Evolutionary conservation across 2,113 vertebrate species (phyloP).

Genomic region (Trematomus loennbergii): DNA sequence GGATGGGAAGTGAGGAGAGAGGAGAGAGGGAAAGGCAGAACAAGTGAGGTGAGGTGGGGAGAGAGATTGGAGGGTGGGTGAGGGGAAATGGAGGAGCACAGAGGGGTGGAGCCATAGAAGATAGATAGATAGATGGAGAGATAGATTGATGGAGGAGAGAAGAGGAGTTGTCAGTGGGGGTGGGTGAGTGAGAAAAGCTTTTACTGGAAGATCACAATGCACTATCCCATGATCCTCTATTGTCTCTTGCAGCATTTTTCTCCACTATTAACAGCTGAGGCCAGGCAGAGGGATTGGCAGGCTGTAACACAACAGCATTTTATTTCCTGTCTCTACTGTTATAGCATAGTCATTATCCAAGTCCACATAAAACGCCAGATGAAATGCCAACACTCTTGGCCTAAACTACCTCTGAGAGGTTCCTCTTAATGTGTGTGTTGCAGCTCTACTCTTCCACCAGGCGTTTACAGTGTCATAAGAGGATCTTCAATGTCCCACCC

Average conservation of each 20-base stretch:
- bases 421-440: constrained; percentile 10
- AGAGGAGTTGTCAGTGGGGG: not conserved
- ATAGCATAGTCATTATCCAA: constrained; percentile 29
- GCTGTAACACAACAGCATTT: not conserved
- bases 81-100: not conserved
- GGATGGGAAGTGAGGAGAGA: not conserved
- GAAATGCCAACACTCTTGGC: constrained; percentile 37
- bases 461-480: constrained; percentile 32
- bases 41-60: not conserved
- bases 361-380: constrained; percentile 35
- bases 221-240: constrained; percentile 29
- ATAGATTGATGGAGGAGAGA: not conserved
- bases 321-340: constrained; percentile 3
- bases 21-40: not conserved
- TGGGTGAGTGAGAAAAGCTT: constrained; percentile 16
- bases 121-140: not conserved
- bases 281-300: constrained; percentile 4
- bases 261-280: not conserved
- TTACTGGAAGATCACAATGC: constrained; percentile 15
- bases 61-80: not conserved
- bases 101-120: not conserved
- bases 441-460: constrained; percentile 11
- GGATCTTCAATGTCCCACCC: constrained; percentile 12
- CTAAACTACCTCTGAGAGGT: constrained; percentile 42
- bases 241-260: constrained; percentile 27